Conservation (phyloP, 2,113 vertebrate genomes). For the Nannobrachium achirus region DNA sequence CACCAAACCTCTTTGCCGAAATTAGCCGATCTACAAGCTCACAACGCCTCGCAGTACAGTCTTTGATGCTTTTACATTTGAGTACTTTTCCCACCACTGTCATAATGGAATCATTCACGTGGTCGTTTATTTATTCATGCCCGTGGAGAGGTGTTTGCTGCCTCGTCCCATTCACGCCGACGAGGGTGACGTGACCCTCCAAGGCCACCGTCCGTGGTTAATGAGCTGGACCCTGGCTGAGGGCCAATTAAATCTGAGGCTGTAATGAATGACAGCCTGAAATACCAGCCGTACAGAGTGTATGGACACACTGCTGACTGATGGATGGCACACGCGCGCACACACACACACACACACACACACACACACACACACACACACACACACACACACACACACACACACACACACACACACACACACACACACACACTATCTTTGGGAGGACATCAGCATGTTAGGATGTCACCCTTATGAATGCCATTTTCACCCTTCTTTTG, state of each 20-base stretch:
- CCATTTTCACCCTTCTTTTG: no score
- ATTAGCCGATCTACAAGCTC: no score
- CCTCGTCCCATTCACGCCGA: background rate
- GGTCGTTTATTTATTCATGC: background rate
- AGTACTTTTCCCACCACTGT: no score
- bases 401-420: constrained; percentile 6
- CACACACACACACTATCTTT: constrained; percentile 20
- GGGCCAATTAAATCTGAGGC: constrained; percentile 57
- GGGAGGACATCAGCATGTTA: no score
- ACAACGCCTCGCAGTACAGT: no score
- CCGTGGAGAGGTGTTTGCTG: no score
- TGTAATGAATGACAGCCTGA: constrained; percentile 45
- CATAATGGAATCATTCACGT: background rate
- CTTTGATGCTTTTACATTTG: no score
- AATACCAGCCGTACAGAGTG: constrained; percentile 44
- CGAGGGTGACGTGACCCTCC: background rate
- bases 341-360: constrained; percentile 13
- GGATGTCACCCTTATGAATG: no score
- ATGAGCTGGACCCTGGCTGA: constrained; percentile 30
- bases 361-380: constrained; percentile 6
- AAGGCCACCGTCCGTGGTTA: constrained; percentile 17
- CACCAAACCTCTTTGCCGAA: no score
- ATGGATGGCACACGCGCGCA: constrained; percentile 61
- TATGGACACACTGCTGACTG: constrained; percentile 51
- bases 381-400: constrained; percentile 11